Conservation (phyloP, 2,888 invertebrate species). For the Branchipolynoe longqiensis region DNA sequence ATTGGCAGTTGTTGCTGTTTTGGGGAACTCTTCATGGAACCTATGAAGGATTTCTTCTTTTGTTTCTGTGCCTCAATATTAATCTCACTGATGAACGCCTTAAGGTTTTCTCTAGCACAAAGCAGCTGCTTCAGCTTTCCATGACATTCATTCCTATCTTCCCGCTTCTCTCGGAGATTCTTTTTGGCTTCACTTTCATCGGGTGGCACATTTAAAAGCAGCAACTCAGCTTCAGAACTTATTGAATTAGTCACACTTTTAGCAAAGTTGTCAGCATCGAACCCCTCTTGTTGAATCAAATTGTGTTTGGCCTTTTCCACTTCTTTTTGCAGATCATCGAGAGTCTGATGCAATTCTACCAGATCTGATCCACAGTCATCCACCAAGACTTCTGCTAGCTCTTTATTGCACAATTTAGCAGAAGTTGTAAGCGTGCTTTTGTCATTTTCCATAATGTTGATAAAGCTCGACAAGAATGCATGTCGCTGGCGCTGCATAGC, state of each 20-base stretch:
- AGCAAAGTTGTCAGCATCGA: background rate
- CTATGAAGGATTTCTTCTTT: constrained; percentile 20
- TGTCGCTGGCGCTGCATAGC: constrained; percentile 59
- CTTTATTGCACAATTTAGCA: constrained; percentile 10
- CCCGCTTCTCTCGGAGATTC: constrained; percentile 60
- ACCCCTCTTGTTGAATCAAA: background rate
- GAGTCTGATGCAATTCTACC: constrained; percentile 64
- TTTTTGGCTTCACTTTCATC: background rate
- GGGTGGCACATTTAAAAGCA: background rate
- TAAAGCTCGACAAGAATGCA: constrained; percentile 39
- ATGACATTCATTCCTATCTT: constrained; percentile 69
- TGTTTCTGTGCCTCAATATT: background rate
- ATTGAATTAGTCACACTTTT: background rate
- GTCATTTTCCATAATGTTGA: background rate
- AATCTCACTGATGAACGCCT: constrained; percentile 67
- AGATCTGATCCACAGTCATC: constrained; percentile 72
- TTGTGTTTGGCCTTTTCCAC: constrained; percentile 68
- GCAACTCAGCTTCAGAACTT: constrained; percentile 1
- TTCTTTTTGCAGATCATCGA: constrained; percentile 69
- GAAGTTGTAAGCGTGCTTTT: constrained; percentile 21
- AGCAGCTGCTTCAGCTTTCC: constrained; percentile 67
- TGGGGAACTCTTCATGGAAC: constrained; percentile 20
- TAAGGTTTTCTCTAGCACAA: constrained; percentile 72
- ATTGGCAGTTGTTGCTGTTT: constrained; percentile 63
- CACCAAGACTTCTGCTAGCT: constrained; percentile 55